These are phyloP conservation scores for Branchipolynoe longqiensis DNA, from an alignment of 2,888 invertebrate genomes.

Conservation along the genomic window DNA sequence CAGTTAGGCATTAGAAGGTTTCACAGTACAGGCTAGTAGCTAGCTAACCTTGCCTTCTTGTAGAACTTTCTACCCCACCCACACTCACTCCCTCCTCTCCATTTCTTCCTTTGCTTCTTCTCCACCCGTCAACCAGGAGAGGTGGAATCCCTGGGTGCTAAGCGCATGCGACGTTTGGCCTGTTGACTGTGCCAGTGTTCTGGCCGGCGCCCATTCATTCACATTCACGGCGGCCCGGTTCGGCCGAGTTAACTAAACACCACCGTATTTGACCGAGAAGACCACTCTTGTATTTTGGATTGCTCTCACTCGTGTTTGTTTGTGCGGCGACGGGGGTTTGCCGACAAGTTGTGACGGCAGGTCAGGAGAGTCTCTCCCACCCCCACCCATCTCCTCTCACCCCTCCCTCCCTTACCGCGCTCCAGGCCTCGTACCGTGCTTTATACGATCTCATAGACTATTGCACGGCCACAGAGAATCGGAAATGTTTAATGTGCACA, in stretches of 20 bases:
- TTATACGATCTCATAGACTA: too few species aligned
- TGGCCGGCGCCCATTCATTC: slow-evolving; percentile 34
- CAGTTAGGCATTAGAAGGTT: too few species aligned
- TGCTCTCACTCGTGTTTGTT: slow-evolving; percentile 52
- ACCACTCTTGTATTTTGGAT: slow-evolving; percentile 55
- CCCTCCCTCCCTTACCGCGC: not conserved
- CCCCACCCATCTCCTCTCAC: not conserved
- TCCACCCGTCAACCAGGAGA: slow-evolving; percentile 27
- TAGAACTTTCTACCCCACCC: not conserved
- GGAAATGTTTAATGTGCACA: too few species aligned
- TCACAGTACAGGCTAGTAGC: not conserved
- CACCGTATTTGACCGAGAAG: slow-evolving; percentile 45
- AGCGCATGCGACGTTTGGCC: slow-evolving; percentile 53
- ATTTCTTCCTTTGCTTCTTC: not conserved
- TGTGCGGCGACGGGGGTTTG: slow-evolving; percentile 14
- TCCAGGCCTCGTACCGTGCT: not conserved
- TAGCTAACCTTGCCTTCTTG: not conserved
- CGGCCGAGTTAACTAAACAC: slow-evolving; percentile 46
- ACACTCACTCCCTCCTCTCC: slow-evolving; percentile 20
- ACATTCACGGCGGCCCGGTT: slow-evolving; percentile 51
- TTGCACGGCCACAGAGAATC: too few species aligned
- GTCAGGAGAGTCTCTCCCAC: not conserved
- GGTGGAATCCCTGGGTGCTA: not conserved
- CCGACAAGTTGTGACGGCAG: slow-evolving; percentile 28
- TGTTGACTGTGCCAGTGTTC: slow-evolving; percentile 56